Conservation (phyloP, 2,888 invertebrate genomes). For the Cephus pulcher region DNA sequence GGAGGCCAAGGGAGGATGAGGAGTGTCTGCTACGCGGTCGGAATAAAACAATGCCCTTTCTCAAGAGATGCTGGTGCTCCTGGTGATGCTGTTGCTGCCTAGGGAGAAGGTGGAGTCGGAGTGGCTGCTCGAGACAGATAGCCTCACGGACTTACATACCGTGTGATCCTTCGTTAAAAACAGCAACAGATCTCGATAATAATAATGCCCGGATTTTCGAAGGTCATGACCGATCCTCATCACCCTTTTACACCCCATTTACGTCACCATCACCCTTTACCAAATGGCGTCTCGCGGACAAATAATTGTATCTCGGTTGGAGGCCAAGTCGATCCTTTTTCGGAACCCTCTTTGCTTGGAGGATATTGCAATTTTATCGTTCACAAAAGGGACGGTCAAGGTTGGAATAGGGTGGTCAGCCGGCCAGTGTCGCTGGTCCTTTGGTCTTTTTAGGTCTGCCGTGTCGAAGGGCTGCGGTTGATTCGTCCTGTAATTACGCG, state of each 20-base stretch:
- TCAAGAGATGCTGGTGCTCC: constrained; percentile 54
- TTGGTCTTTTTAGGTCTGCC: neutral
- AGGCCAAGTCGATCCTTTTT: neutral
- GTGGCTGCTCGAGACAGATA: constrained; percentile 63
- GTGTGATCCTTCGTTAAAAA: neutral
- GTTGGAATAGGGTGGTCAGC: neutral
- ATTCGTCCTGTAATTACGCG: neutral
- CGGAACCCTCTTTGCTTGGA: neutral
- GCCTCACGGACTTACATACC: constrained; percentile 41
- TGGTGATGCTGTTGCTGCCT: constrained; percentile 29
- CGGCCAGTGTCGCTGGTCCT: neutral
- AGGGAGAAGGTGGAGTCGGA: constrained; percentile 46
- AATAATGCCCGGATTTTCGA: constrained; percentile 21
- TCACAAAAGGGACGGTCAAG: neutral
- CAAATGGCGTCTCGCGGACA: neutral
- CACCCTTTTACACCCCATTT: neutral
- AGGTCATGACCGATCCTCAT: neutral
- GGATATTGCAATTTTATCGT: neutral
- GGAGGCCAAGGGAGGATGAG: constrained; percentile 46
- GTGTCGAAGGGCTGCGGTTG: neutral
- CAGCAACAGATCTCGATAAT: constrained; percentile 13
- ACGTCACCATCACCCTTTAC: neutral
- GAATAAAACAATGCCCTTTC: constrained; percentile 64
- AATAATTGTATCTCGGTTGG: neutral
- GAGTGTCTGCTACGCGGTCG: constrained; percentile 63